Evolutionary conservation across 1,140 invertebrate species (phyloP).

Genomic region (Drosophila burlai): DNA sequence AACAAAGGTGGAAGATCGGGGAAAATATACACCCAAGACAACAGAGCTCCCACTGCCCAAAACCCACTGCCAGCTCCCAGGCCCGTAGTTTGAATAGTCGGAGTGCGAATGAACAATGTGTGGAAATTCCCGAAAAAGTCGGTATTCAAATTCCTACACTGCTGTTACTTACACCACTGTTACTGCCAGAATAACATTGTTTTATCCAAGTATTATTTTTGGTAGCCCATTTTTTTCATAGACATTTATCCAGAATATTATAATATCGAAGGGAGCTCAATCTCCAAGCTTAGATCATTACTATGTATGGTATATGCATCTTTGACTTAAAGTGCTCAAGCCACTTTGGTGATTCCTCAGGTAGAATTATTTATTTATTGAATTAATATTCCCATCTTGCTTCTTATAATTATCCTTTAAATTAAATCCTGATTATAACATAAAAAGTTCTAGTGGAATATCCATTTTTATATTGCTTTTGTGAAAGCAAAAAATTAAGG

Average conservation of each 20-base stretch:
- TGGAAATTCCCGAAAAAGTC: neutral
- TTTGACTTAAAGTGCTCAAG: neutral
- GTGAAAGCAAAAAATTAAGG: neutral
- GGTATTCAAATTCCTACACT: neutral
- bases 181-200: neutral
- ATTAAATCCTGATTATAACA: neutral
- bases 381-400: neutral
- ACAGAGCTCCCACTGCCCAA: neutral
- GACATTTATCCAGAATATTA: neutral
- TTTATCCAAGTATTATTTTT: neutral
- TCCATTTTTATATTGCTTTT: neutral
- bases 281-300: neutral
- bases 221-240: neutral
- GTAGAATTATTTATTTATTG: neutral
- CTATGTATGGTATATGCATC: too few species aligned
- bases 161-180: neutral
- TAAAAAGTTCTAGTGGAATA: neutral
- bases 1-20: slow-evolving; percentile 26
- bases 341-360: neutral
- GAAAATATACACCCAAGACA: slow-evolving; percentile 14
- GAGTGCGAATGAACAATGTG: neutral
- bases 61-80: slow-evolving; percentile 1
- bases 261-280: neutral
- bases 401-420: too few species aligned
- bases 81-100: neutral